Percentiles rank a stretch among this genome's conserved stretches.
These are phyloP conservation scores for Mormyrus proboscirostris DNA, from an alignment of 2,797 vertebrate species.

Conservation along the genomic window DNA sequence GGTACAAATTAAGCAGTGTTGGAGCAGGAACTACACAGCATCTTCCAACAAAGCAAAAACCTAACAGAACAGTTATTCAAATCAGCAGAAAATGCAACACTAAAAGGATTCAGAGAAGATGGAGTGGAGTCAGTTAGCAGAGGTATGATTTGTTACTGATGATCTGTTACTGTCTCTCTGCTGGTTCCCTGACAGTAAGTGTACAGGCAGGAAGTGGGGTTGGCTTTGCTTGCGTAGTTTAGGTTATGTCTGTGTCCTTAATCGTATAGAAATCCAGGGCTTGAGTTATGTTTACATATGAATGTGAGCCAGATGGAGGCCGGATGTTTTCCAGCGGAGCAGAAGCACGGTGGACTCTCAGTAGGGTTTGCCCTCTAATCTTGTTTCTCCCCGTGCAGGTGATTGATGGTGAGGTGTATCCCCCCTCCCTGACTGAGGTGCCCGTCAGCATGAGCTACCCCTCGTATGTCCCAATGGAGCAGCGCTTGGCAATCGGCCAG, in stretches of 20 bases:
- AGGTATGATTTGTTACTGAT: not conserved
- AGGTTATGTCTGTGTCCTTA: not conserved
- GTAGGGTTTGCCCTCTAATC: not conserved
- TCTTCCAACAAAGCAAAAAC: not conserved
- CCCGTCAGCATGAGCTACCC: slow-evolving; percentile 81
- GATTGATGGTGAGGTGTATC: slow-evolving; percentile 78
- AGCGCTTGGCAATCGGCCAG: slow-evolving; percentile 74
- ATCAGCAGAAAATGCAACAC: not conserved
- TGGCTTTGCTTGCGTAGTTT: not conserved
- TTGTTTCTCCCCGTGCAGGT: slow-evolving; percentile 53
- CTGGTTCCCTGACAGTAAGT: not conserved
- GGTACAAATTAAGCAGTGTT: not conserved
- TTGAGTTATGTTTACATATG: not conserved
- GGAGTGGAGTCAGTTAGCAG: not conserved
- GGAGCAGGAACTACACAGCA: not conserved
- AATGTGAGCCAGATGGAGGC: not conserved
- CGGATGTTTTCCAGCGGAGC: not conserved
- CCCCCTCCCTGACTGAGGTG: slow-evolving; percentile 61
- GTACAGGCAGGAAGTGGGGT: not conserved
- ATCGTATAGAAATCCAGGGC: not conserved
- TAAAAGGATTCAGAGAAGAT: not conserved
- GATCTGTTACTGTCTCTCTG: not conserved
- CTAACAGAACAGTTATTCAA: not conserved
- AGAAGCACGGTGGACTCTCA: not conserved
- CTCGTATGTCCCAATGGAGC: slow-evolving; percentile 30